Conservation (phyloP, 2,113 vertebrate species). For the Pelodiscus sinensis region DNA sequence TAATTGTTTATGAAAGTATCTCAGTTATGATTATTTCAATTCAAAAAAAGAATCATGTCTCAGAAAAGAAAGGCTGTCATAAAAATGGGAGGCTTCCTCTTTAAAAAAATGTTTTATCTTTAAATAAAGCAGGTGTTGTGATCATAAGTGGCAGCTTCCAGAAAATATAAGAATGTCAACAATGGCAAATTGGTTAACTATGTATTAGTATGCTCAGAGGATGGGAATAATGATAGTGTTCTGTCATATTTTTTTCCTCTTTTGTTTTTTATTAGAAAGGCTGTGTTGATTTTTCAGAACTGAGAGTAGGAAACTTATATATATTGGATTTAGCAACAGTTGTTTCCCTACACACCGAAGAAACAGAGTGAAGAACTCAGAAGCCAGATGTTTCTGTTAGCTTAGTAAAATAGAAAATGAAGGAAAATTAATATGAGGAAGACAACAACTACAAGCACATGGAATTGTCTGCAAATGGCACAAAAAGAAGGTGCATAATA, state of each 20-base stretch:
- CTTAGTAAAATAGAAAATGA: slow-evolving; percentile 28
- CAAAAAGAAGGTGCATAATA: background rate
- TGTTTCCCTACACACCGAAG: background rate
- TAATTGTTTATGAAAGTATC: background rate
- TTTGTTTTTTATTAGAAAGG: slow-evolving; percentile 10
- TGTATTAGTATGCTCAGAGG: slow-evolving; percentile 1
- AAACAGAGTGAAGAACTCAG: background rate
- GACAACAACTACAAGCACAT: background rate
- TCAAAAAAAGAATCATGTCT: background rate
- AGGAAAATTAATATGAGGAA: background rate
- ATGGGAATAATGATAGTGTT: slow-evolving; percentile 1
- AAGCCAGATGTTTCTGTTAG: slow-evolving; percentile 2
- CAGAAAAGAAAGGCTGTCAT: background rate
- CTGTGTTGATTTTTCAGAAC: slow-evolving; percentile 15
- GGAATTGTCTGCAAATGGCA: background rate
- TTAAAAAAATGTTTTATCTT: background rate
- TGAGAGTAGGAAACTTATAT: background rate
- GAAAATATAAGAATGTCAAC: background rate
- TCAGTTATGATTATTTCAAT: background rate
- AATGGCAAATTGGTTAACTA: slow-evolving; percentile 11
- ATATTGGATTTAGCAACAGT: background rate
- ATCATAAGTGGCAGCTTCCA: slow-evolving; percentile 3
- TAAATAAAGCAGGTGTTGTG: background rate
- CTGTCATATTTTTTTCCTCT: slow-evolving; percentile 13
- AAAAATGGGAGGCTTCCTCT: background rate